Evolutionary conservation across 37 sponge, comb jelly and placozoan genomes (phyloP).

Genomic region (Ianthella basta): DNA sequence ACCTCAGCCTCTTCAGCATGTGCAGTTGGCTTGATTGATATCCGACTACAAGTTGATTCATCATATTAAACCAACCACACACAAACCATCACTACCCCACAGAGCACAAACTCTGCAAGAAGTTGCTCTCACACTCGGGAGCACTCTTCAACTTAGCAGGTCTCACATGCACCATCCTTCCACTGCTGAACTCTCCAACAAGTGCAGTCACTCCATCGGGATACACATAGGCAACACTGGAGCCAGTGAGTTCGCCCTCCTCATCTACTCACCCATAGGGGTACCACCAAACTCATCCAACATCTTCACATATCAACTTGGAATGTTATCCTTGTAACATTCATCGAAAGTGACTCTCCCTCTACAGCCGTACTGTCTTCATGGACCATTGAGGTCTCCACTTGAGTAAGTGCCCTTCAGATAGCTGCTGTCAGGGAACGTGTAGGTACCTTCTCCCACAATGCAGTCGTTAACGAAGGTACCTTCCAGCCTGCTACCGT

Average conservation of each 20-base stretch:
- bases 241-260: constrained; percentile 55
- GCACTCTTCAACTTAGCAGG: constrained; percentile 21
- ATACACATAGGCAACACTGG: constrained; percentile 62
- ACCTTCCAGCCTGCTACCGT: constrained; percentile 65
- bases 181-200: constrained; percentile 51
- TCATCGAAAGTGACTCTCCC: constrained; percentile 44
- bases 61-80: constrained; percentile 28
- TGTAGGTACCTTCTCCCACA: constrained; percentile 54
- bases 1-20: too few species aligned
- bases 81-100: background rate
- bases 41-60: constrained; percentile 33
- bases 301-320: constrained; percentile 30
- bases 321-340: constrained; percentile 34
- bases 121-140: background rate
- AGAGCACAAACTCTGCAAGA: background rate
- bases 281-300: constrained; percentile 64
- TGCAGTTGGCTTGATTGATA: constrained; percentile 45
- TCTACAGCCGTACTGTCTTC: constrained; percentile 34
- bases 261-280: constrained; percentile 51
- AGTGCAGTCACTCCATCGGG: constrained; percentile 60
- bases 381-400: constrained; percentile 66
- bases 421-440: constrained; percentile 53
- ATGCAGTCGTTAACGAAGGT: constrained; percentile 39
- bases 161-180: constrained; percentile 37
- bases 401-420: constrained; percentile 47